Conservation (phyloP, 2,797 vertebrate genomes). For the Tapirus indicus region DNA sequence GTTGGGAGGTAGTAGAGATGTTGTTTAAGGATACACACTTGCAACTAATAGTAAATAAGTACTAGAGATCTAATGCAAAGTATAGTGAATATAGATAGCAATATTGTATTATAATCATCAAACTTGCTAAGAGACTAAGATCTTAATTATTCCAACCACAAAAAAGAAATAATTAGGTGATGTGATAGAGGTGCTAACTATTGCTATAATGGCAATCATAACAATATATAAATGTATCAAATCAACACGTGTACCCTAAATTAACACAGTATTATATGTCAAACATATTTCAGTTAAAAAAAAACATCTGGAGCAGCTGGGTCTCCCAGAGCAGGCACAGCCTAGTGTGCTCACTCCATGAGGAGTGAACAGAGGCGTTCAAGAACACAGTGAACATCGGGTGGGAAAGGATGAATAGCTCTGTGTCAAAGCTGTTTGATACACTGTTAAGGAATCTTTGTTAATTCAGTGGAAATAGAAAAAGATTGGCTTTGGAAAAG, state of each 20-base stretch:
- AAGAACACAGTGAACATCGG: background rate
- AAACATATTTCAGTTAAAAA: background rate
- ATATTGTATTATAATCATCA: background rate
- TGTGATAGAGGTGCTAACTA: background rate
- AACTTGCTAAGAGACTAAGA: background rate
- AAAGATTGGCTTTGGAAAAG: background rate
- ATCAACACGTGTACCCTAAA: background rate
- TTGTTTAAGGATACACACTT: background rate
- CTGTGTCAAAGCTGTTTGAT: background rate
- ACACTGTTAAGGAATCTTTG: background rate
- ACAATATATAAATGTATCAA: background rate
- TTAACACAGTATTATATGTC: background rate
- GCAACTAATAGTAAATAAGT: background rate
- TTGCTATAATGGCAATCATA: background rate
- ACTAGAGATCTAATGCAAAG: background rate
- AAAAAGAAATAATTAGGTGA: background rate
- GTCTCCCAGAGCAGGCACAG: background rate
- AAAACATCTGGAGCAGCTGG: background rate
- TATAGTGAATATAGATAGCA: background rate
- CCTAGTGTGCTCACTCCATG: background rate
- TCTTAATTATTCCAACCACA: background rate
- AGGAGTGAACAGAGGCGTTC: background rate
- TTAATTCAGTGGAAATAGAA: background rate
- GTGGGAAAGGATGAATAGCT: background rate
- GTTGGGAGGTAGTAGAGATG: background rate